A percentile compares a stretch with the other conserved stretches of the same genome.
These are phyloP conservation scores for Zaprionus kolodkinae DNA, from an alignment of 1,140 invertebrate genomes.

Conservation along the genomic window DNA sequence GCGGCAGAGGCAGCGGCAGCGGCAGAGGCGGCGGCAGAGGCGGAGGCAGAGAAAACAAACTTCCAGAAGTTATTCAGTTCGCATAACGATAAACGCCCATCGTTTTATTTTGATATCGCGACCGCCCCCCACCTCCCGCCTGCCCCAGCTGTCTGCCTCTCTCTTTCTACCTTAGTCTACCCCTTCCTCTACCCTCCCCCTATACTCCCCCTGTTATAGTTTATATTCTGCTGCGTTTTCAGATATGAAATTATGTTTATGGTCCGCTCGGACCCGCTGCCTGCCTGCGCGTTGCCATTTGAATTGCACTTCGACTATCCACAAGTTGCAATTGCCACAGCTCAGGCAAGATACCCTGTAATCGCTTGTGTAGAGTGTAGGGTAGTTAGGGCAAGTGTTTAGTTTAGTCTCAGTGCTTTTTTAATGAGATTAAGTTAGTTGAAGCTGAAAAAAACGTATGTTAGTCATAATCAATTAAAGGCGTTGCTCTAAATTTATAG, in stretches of 20 bases:
- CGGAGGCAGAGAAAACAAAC: slow-evolving; percentile 65
- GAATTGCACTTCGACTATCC: slow-evolving; percentile 73
- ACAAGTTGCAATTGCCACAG: slow-evolving; percentile 71
- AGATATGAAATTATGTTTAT: slow-evolving; percentile 81
- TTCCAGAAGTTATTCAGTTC: slow-evolving; percentile 81
- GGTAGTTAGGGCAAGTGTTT: too few relatives aligned
- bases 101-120: slow-evolving; percentile 76
- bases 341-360: slow-evolving; percentile 9
- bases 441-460: too few relatives aligned
- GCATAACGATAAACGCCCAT: slow-evolving; percentile 81
- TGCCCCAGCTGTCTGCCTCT: neutral
- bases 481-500: too few relatives aligned
- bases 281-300: slow-evolving; percentile 53
- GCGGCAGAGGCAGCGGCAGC: slow-evolving; percentile 1
- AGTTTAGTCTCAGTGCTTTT: too few relatives aligned
- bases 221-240: slow-evolving; percentile 72
- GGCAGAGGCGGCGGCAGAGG: too few relatives aligned
- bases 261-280: slow-evolving; percentile 46
- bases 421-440: too few relatives aligned
- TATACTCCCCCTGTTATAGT: slow-evolving; percentile 43
- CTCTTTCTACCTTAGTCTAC: neutral
- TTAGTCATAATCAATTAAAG: too few relatives aligned
- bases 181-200: neutral
- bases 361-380: neutral
- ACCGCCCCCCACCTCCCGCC: slow-evolving; percentile 37